Evolutionary conservation across 2,797 vertebrate species (phyloP), one percentile per base, ranked within the genome.

Genomic region (Furcifer pardalis): DNA sequence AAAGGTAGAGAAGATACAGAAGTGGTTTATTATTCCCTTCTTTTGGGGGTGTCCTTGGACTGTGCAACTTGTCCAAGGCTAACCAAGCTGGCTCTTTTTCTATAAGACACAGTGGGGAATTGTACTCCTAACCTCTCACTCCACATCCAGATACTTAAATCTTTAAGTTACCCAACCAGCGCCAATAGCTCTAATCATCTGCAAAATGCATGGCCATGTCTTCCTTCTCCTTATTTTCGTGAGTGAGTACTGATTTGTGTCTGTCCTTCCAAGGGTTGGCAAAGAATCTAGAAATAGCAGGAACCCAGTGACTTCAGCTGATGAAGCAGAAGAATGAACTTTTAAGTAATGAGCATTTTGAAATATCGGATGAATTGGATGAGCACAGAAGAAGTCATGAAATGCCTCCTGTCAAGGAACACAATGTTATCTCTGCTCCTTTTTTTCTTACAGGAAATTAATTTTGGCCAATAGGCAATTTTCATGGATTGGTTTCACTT

Each of bases 271-370:
- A 82, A 69, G 77, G 86, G 2, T 35, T 75, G 75, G 25, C 2
- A 1, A 65, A 6, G 7, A 52, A 27, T 77, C 1, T 89, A 35
- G 79, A 88, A 91, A 85, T 66, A 83, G 77, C 23, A 35, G 60
- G 68, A 56, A 77, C 17, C 80, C 73, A 77, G 88, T 85, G 56
- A 89, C 88, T 86, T 84, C 65, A 89, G 19, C 69, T 68, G 81
- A 84, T 91, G 65, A 86, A 85, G 73, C 23, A 13, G 84, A 88
- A 91, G 68, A 90, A 88, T 89, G 79, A 23, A 79, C 66, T 76
- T 77, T 79, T 44, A 90, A 68, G 60, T 15, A 85, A 62, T 3
- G 5, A 27, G 83, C 56, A 44, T 46, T 92, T 88, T 89, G 44
- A 81, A 85, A 86, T 30, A 52, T 66, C 42, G 19, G 60, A 74